Conservation (phyloP, 2,113 vertebrate species). For the Ciconia boyciana region DNA sequence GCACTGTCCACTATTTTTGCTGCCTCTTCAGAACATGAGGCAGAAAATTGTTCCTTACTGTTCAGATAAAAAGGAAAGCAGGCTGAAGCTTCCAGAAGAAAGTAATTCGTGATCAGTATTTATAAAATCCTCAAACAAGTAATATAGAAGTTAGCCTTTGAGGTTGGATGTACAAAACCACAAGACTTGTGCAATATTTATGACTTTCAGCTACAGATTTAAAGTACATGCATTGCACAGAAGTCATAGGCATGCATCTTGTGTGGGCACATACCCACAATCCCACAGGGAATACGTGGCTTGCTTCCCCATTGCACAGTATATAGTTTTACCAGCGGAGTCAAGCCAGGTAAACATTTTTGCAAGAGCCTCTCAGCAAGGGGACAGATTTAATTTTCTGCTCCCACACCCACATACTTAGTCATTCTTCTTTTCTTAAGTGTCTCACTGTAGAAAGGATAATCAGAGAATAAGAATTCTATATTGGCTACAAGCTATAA, state of each 20-base stretch:
- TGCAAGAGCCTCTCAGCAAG: neutral
- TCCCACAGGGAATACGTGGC: neutral
- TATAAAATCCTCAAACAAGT: neutral
- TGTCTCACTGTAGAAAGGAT: neutral
- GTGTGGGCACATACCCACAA: neutral
- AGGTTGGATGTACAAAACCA: rapidly evolving
- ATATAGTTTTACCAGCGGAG: neutral
- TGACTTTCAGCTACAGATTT: neutral
- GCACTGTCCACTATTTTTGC: neutral
- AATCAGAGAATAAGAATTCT: neutral
- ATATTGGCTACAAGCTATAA: neutral
- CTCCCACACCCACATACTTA: neutral
- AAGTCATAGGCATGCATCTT: rapidly evolving
- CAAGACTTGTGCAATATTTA: neutral
- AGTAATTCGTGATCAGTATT: rapidly evolving
- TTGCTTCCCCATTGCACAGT: neutral
- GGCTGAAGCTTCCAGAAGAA: neutral
- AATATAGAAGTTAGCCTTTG: neutral
- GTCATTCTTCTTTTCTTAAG: neutral
- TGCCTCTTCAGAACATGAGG: neutral
- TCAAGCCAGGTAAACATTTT: neutral
- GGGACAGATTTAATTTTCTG: neutral
- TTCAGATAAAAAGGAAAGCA: neutral
- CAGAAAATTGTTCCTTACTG: neutral
- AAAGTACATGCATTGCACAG: rapidly evolving